Conservation (phyloP, 2,797 vertebrate species). For the Calcarius lapponicus region DNA sequence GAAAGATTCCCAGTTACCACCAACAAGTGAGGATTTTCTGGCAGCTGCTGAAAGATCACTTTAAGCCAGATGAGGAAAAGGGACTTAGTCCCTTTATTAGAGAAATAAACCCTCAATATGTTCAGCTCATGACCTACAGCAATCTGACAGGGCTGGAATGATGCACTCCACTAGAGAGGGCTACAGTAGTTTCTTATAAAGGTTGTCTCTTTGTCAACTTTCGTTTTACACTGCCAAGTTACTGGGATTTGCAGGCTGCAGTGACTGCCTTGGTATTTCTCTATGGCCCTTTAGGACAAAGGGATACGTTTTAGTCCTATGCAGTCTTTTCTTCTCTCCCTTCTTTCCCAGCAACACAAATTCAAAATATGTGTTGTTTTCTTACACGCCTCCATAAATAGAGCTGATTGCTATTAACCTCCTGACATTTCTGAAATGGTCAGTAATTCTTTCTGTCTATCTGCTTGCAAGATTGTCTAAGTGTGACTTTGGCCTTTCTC, state of each 20-base stretch:
- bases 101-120: constrained; percentile 17
- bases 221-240: background rate
- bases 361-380: background rate
- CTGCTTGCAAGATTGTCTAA: background rate
- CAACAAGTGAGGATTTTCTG: background rate
- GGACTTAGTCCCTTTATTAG: background rate
- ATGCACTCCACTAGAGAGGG: background rate
- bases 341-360: background rate
- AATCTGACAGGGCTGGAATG: background rate
- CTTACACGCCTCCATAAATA: background rate
- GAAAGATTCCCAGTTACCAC: background rate
- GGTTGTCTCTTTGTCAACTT: constrained; percentile 24
- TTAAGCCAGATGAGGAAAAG: constrained; percentile 12
- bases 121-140: background rate
- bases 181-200: background rate
- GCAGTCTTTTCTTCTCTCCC: background rate
- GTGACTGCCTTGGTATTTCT: background rate
- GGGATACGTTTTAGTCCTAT: background rate
- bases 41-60: constrained; percentile 44
- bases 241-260: background rate
- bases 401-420: background rate
- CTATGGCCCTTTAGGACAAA: background rate
- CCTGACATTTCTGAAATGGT: background rate
- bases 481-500: background rate
- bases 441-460: background rate